Evolutionary conservation across 2,113 vertebrate genomes (phyloP).

Genomic region (Limnothrissa miodon): DNA sequence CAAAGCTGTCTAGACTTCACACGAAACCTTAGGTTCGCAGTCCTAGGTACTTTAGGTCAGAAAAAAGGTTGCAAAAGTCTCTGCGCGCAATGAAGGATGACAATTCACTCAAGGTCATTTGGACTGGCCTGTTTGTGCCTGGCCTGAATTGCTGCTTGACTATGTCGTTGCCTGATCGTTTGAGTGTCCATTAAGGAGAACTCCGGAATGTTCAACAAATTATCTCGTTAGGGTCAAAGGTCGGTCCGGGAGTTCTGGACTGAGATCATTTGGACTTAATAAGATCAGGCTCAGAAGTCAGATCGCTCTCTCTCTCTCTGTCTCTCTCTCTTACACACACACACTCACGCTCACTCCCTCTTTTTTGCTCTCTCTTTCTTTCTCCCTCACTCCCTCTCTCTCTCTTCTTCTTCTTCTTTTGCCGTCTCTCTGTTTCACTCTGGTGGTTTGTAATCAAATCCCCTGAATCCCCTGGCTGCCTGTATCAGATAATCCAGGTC

Average conservation of each 20-base stretch:
- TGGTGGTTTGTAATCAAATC: constrained; percentile 70
- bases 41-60: too few relatives aligned
- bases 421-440: constrained; percentile 19
- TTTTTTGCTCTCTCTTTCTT: background rate
- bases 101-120: background rate
- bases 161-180: constrained; percentile 5
- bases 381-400: constrained; percentile 27
- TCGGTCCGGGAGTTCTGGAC: constrained; percentile 28
- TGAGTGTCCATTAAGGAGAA: constrained; percentile 17
- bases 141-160: constrained; percentile 47
- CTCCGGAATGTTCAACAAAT: background rate
- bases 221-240: background rate
- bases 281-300: constrained; percentile 63
- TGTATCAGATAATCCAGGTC: constrained; percentile 65
- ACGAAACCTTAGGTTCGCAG: too few relatives aligned
- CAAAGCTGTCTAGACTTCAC: too few relatives aligned
- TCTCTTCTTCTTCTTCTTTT: background rate
- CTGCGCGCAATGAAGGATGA: background rate
- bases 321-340: too few relatives aligned
- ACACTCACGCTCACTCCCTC: constrained; percentile 29
- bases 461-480: constrained; percentile 55
- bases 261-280: constrained; percentile 64
- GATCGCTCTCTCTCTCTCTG: constrained; percentile 42
- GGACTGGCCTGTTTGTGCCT: constrained; percentile 8
- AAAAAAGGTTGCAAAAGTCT: too few relatives aligned